A percentile compares a stretch with the other conserved stretches of the same genome.
phyloP scores from a whole-genome alignment of 1,140 invertebrate species.

The Adoxophyes honmai region DNA sequence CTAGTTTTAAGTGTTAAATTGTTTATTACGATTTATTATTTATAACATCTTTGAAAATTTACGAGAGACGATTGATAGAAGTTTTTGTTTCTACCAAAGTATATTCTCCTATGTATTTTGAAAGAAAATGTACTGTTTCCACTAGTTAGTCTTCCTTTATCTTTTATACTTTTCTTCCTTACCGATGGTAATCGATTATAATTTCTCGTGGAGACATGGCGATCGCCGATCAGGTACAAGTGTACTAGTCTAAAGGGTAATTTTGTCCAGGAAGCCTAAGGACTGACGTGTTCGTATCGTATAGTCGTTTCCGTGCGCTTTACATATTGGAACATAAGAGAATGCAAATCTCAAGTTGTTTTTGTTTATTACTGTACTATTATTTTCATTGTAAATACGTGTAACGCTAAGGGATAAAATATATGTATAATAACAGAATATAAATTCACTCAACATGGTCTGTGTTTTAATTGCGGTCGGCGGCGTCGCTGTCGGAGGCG shows the following conservation, averaged over 20 bases:
- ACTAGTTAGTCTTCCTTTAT: constrained; percentile 54
- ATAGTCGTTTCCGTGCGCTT: constrained; percentile 28
- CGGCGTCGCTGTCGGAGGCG: too few relatives aligned
- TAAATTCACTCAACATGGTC: constrained; percentile 40
- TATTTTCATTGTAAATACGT: constrained; percentile 65
- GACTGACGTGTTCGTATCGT: constrained; percentile 41
- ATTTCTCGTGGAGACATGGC: constrained; percentile 27
- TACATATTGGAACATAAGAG: constrained; percentile 19
- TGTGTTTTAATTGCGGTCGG: constrained; percentile 20
- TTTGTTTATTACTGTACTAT: constrained; percentile 67
- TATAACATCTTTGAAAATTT: constrained; percentile 47
- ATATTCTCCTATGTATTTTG: constrained; percentile 32
- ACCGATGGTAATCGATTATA: constrained; percentile 28
- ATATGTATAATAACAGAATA: constrained; percentile 72
- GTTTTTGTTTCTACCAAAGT: constrained; percentile 63
- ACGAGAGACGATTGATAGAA: constrained; percentile 22
- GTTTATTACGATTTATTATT: constrained; percentile 69
- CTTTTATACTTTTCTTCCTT: too few relatives aligned
- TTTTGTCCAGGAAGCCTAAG: constrained; percentile 30
- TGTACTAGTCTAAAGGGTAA: constrained; percentile 50
- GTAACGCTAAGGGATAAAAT: constrained; percentile 62
- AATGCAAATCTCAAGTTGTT: constrained; percentile 59
- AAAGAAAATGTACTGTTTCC: constrained; percentile 39
- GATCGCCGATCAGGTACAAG: constrained; percentile 29
- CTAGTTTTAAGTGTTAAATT: constrained; percentile 76